Evolutionary conservation across 2,113 vertebrate genomes (phyloP).

Genomic region (Passer domesticus): DNA sequence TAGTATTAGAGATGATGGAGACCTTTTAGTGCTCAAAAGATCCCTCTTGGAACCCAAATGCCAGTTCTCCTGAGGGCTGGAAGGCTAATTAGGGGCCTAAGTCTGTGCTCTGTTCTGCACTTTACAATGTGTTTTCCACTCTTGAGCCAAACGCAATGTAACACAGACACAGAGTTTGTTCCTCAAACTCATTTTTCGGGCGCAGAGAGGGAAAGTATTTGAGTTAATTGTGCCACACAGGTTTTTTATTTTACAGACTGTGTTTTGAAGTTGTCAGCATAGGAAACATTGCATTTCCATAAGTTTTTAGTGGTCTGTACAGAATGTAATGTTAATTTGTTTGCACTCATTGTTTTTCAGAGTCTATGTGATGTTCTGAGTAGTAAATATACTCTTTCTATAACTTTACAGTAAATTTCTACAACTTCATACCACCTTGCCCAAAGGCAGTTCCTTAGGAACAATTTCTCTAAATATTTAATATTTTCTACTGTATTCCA

Average conservation of each 20-base stretch:
- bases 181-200: background rate
- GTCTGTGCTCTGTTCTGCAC: background rate
- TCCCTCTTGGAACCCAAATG: background rate
- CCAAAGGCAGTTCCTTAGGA: background rate
- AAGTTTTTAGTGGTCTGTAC: background rate
- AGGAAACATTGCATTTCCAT: background rate
- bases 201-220: background rate
- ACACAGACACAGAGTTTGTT: background rate
- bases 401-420: background rate
- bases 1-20: background rate
- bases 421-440: background rate
- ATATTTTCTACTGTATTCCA: background rate
- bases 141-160: background rate
- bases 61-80: background rate
- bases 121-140: background rate
- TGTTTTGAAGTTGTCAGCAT: background rate
- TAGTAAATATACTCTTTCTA: background rate
- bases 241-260: background rate
- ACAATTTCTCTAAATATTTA: background rate
- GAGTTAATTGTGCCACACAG: background rate
- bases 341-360: background rate
- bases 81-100: background rate
- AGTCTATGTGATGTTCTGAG: background rate
- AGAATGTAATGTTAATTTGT: background rate
- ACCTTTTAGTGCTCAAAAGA: background rate